A percentile compares a stretch with the other conserved stretches of the same genome.
Conservation (phyloP, 2,797 vertebrate species). For the Anableps anableps region DNA sequence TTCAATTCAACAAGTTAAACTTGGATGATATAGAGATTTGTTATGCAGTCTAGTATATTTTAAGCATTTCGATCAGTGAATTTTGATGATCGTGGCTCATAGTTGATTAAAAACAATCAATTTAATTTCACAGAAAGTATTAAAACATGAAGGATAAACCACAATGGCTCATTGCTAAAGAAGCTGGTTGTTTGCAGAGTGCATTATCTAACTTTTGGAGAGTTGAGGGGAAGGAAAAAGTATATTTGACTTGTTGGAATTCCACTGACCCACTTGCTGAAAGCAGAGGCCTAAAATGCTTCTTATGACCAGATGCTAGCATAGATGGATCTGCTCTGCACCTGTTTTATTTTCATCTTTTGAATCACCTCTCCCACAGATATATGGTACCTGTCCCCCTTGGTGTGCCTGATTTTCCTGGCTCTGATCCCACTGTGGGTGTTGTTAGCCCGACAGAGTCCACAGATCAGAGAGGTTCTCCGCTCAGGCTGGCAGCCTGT, state of each 20-base stretch:
- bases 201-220: background rate
- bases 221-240: background rate
- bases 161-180: too few species aligned
- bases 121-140: background rate
- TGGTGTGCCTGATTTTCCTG: constrained; percentile 88
- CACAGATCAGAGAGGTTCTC: constrained; percentile 87
- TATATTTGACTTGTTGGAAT: background rate
- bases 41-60: background rate
- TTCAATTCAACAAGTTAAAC: background rate
- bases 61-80: background rate
- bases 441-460: constrained; percentile 84
- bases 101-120: background rate
- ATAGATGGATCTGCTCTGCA: background rate
- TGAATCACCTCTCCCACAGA: constrained; percentile 71
- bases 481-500: constrained; percentile 94
- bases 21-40: background rate
- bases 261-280: background rate
- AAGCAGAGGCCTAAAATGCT: too few species aligned
- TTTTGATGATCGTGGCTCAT: background rate
- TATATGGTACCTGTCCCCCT: constrained; percentile 84
- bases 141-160: too few species aligned
- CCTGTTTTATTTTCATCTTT: background rate
- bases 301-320: background rate
- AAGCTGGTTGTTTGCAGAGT: background rate
- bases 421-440: constrained; percentile 91